Conservation (phyloP, 2,113 vertebrate genomes). For the Equus quagga region DNA sequence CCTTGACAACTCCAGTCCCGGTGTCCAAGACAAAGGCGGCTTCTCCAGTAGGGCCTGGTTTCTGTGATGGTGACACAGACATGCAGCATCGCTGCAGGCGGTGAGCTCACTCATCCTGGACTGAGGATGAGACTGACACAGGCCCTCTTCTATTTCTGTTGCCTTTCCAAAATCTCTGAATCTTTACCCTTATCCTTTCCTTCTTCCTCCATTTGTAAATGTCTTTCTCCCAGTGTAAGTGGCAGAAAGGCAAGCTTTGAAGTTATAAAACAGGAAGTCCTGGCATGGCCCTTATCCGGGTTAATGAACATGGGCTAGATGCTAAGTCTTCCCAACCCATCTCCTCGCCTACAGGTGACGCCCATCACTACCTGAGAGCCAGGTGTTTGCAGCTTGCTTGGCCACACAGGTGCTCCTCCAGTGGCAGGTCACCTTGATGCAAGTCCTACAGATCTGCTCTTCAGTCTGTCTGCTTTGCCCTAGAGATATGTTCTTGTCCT, state of each 20-base stretch:
- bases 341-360: background rate
- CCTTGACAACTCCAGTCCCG: background rate
- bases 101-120: too few relatives aligned
- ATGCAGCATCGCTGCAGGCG: background rate
- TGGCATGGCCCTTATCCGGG: background rate
- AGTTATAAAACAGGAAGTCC: background rate
- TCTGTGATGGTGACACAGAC: background rate
- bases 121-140: background rate
- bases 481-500: background rate
- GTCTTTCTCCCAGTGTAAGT: background rate
- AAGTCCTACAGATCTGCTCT: rapidly evolving
- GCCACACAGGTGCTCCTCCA: rapidly evolving
- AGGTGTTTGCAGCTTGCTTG: rapidly evolving
- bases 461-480: background rate
- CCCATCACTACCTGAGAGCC: background rate
- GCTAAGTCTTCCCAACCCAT: background rate
- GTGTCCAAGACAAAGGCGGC: background rate
- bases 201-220: background rate
- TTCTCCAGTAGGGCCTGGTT: background rate
- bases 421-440: background rate
- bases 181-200: background rate
- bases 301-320: background rate
- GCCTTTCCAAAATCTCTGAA: background rate
- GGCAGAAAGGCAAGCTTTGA: background rate
- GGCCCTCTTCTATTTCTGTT: background rate